Evolutionary conservation across 2,888 invertebrate species (phyloP).

Genomic region (Caenorhabditis auriculariae): DNA sequence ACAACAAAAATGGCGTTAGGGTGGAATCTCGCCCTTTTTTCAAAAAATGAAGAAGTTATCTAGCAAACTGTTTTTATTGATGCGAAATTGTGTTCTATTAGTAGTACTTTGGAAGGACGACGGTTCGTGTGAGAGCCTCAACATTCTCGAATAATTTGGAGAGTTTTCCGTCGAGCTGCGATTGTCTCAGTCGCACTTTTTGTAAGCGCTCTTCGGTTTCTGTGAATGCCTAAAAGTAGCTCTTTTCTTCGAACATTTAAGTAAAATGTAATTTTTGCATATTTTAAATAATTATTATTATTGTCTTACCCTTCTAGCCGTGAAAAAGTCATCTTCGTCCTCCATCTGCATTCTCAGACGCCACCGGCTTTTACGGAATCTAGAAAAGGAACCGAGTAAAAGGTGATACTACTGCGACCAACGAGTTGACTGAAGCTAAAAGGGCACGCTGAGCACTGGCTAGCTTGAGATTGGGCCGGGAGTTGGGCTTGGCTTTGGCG

Average conservation of each 20-base stretch:
- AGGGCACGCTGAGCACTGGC: constrained; percentile 46
- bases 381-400: constrained; percentile 10
- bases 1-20: too few species aligned
- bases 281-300: background rate
- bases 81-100: too few species aligned
- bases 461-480: constrained; percentile 70
- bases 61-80: too few species aligned
- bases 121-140: constrained; percentile 36
- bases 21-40: too few species aligned
- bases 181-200: constrained; percentile 42
- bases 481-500: constrained; percentile 75
- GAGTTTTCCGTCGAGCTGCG: constrained; percentile 40
- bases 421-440: constrained; percentile 46
- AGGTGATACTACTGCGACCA: constrained; percentile 1
- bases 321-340: constrained; percentile 59
- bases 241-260: background rate
- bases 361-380: constrained; percentile 55
- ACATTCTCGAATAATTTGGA: constrained; percentile 40
- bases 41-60: too few species aligned
- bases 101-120: constrained; percentile 19
- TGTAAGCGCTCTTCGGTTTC: constrained; percentile 57
- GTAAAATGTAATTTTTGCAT: background rate
- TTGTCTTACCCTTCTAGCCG: constrained; percentile 39
- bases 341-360: constrained; percentile 48
- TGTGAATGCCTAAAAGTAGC: constrained; percentile 45